A percentile compares a stretch with the other conserved stretches of the same genome.
Conservation (phyloP, 2,113 vertebrate genomes). For the Pelmatolapia mariae region DNA sequence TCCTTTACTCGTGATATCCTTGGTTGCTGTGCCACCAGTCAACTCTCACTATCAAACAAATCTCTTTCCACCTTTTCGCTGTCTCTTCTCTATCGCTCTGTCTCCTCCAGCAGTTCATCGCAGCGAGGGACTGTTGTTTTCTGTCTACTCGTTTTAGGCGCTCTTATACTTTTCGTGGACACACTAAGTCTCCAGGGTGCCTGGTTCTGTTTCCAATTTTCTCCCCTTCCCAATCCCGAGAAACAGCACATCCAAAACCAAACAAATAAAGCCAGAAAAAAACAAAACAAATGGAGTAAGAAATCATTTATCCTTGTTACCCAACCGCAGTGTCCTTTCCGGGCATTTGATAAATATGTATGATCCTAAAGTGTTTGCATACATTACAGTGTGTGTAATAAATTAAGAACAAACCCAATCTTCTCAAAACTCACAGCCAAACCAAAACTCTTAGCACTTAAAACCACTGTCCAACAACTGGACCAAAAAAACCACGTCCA, state of each 20-base stretch:
- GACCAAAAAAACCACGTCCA: neutral
- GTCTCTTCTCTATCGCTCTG: neutral
- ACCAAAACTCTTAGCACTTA: neutral
- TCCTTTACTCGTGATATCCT: neutral
- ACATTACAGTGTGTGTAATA: neutral
- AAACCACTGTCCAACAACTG: neutral
- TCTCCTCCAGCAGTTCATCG: neutral
- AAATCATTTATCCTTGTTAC: neutral
- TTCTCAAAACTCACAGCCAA: slow-evolving; percentile 1
- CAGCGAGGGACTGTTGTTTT: slow-evolving; percentile 9
- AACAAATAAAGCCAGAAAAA: slow-evolving; percentile 30
- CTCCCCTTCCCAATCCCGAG: slow-evolving; percentile 32
- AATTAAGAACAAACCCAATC: neutral
- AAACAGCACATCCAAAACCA: slow-evolving; percentile 32
- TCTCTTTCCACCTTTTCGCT: neutral
- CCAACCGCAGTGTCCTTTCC: neutral
- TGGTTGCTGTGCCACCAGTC: neutral
- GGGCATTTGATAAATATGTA: neutral
- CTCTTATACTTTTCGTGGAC: slow-evolving; percentile 31
- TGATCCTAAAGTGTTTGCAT: neutral
- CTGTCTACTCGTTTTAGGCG: slow-evolving; percentile 6
- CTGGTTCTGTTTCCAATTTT: slow-evolving; percentile 66
- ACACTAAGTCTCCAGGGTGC: slow-evolving; percentile 26
- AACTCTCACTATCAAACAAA: neutral
- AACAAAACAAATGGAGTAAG: neutral